Conservation (phyloP, 2,113 vertebrate species). For the Leucoraja erinaceus region DNA sequence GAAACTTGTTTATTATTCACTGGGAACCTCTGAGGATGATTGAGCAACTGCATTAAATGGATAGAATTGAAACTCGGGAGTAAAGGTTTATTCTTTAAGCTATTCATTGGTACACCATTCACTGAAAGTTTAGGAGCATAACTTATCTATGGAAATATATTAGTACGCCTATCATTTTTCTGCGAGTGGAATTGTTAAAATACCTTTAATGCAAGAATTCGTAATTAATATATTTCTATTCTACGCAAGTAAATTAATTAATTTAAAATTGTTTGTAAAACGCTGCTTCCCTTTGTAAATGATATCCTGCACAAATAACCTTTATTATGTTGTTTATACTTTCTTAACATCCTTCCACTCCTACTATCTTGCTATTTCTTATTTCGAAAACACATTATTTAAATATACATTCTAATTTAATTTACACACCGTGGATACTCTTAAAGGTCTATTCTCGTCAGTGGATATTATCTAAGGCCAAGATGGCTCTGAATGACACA, state of each 20-base stretch:
- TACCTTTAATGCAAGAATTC: neutral
- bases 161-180: neutral
- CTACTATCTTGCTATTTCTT: neutral
- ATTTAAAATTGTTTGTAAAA: conserved; percentile 15
- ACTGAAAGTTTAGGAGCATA: conserved; percentile 3
- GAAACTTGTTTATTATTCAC: neutral
- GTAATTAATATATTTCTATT: neutral
- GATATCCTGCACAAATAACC: neutral
- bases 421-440: neutral
- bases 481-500: neutral
- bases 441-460: neutral
- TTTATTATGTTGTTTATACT: neutral
- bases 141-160: neutral
- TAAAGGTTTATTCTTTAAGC: neutral
- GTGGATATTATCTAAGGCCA: neutral
- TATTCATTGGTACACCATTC: neutral
- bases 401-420: neutral
- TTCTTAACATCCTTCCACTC: neutral
- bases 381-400: neutral
- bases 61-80: neutral
- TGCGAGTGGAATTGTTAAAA: conserved; percentile 1
- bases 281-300: neutral
- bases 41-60: neutral
- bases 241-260: neutral
- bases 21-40: conserved; percentile 10